Base-by-base conservation (phyloP, 2,888 invertebrate species). In the Apodemia hepburni region DNA sequence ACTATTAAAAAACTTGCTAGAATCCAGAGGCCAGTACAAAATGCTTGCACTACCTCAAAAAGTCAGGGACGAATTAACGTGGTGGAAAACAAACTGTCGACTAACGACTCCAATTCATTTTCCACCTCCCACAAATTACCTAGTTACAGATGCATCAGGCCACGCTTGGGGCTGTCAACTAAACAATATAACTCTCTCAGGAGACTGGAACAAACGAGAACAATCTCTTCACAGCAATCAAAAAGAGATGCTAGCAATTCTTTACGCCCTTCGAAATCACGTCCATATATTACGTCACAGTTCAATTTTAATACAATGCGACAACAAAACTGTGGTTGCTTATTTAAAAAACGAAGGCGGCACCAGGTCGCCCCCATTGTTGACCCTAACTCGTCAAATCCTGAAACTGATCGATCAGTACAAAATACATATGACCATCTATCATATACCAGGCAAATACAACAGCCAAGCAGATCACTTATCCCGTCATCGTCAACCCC, bases 251-350 rank as follows among this genome's bases (percentile, higher is more conserved):
- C 35, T 71, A 27, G 68, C 68, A 4, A 69, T 69, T 27, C n/a
- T 62, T 7, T 17, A 62, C 6, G 66, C 60, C 0, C 18, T 71
- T 9, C 38, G 64, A 59, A 38, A 11, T 11, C 63, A 66, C 12
- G 33, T 18, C 35, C 66, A 64, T 9, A 6, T 18, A 7, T 49
- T 68, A 18, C 1, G 33, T 9, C 22, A 61, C 42, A 47, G 58
- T 2, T 57, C 68, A 9, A 15, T 70, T 3, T 60, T 69, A 0
- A 63, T 73, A n/a, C 74, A 75, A 58, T 68, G 70, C 68, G 73
- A 75, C 73, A 73, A 73, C 69, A 66, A n/a, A 70, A 72, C 73
- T 2, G 71, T 64, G 4, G 65, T 74, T 4, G 22, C 58, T 15
- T 29, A 58, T 29, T n/a, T 58, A 33, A 9, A 3, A n/a, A 58